Evolutionary conservation across 2,113 vertebrate genomes (phyloP), one percentile per base, ranked within the genome.

Genomic region (Gavialis gangeticus): DNA sequence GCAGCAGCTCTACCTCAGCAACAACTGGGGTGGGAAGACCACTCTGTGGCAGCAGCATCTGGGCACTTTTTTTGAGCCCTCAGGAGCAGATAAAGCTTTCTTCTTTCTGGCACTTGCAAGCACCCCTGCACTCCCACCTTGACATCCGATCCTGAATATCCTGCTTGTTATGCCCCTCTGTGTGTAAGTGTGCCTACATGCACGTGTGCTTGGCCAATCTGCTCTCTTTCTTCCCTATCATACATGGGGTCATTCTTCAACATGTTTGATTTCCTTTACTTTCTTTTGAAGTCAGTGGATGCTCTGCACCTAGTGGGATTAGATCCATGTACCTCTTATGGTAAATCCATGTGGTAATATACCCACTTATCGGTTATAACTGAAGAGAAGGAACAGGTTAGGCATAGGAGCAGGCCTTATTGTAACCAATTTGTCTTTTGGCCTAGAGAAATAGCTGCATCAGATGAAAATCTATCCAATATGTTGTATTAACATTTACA

Each of bases 401-500:
- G 46, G 12, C 22, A 73, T 79, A 34, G 57, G 82, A 64, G 69
- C 9, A 22, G 24, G 3, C 10, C 6, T 83, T 34, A 82, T 77
- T 25, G n/a, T 55, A 55, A 46, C 24, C 55, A 54, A 12, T 55
- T 62, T 94, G 87, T 25, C 46, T 85, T 82, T 85, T 67, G 66
- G 12, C 24, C 71, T 81, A 73, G 67, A 82, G 55, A 55, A 24
- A 11, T 59, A 63, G 69, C 86, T 30, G 21, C 28, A 55, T 34
- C 77, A 64, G 66, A 6, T 10, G 24, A 27, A 78, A 91, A 28
- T 6, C 2, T 0, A 1, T 60, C 58, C 21, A 59, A 14, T 0
- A 0, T 28, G 8, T 37, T 89, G 22, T 84, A 28, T 85, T 95
- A 91, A 22, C 89, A 85, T 64, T 84, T 75, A 24, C 2, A 21